phyloP scores from a whole-genome alignment of 2,113 vertebrate species.

The Barbus barbus region DNA sequence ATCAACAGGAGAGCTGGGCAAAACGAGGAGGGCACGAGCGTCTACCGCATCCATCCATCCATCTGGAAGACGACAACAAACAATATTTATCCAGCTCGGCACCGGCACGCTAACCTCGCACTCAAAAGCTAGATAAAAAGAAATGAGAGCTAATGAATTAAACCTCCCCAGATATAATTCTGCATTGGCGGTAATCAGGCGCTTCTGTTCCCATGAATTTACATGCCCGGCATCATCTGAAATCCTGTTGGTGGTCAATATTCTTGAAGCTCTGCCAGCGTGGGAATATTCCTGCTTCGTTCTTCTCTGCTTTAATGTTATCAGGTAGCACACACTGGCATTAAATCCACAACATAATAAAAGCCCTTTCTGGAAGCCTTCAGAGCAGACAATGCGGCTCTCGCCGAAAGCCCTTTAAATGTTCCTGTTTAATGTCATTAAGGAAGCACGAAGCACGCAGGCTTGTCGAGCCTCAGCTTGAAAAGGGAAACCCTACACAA shows the following conservation, averaged over 20 bases:
- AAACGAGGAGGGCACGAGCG: constrained; percentile 16
- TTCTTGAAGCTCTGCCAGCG: constrained; percentile 73
- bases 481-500: constrained; percentile 73
- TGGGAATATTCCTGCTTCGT: constrained; percentile 66
- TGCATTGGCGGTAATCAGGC: constrained; percentile 78
- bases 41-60: constrained; percentile 14
- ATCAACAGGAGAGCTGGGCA: constrained; percentile 39
- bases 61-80: constrained; percentile 46
- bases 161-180: constrained; percentile 74
- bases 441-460: constrained; percentile 67
- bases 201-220: constrained; percentile 70
- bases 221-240: constrained; percentile 71
- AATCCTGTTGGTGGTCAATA: constrained; percentile 78
- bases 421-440: constrained; percentile 81
- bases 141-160: constrained; percentile 75
- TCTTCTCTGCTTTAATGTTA: constrained; percentile 76
- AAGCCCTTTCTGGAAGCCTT: constrained; percentile 78
- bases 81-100: constrained; percentile 55
- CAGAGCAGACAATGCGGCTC: constrained; percentile 73
- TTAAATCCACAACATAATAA: constrained; percentile 79
- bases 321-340: constrained; percentile 82
- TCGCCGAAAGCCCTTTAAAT: constrained; percentile 77
- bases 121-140: constrained; percentile 68
- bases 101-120: constrained; percentile 53
- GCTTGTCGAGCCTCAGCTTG: constrained; percentile 58